Evolutionary conservation across 2,797 vertebrate genomes (phyloP).

Genomic region (Hozukius guyotensis): DNA sequence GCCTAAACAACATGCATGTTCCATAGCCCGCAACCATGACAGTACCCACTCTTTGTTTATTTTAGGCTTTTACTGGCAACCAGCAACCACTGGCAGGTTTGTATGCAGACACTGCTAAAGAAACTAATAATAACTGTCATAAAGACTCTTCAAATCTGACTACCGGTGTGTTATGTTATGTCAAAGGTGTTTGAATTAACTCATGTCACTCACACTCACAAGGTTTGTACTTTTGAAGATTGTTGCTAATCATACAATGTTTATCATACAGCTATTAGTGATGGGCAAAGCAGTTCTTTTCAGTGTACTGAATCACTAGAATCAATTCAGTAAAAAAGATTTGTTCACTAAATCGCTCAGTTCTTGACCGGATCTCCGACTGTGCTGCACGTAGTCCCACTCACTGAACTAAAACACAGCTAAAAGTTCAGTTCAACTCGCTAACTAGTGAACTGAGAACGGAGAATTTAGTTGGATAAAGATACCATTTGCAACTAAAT

Average conservation of each 20-base stretch:
- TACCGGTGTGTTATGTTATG: background rate
- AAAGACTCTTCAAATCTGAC: background rate
- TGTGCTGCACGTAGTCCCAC: too few species aligned
- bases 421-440: too few species aligned
- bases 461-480: too few species aligned
- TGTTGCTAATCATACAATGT: background rate
- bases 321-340: too few species aligned
- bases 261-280: background rate
- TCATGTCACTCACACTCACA: background rate
- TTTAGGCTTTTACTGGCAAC: background rate
- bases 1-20: slow-evolving; percentile 43
- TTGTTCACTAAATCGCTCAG: too few species aligned
- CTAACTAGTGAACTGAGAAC: too few species aligned
- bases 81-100: background rate
- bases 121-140: background rate
- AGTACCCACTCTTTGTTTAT: slow-evolving; percentile 28
- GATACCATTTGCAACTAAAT: too few species aligned
- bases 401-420: too few species aligned
- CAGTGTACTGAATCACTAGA: too few species aligned
- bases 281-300: too few species aligned
- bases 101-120: background rate
- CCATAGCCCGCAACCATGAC: slow-evolving; percentile 21
- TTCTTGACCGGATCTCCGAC: too few species aligned
- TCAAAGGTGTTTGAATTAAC: background rate
- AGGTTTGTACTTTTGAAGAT: background rate